A percentile compares a stretch with the other conserved stretches of the same genome.
phyloP scores from a whole-genome alignment of 1,140 invertebrate species.

The Brachionus paranguensis region DNA sequence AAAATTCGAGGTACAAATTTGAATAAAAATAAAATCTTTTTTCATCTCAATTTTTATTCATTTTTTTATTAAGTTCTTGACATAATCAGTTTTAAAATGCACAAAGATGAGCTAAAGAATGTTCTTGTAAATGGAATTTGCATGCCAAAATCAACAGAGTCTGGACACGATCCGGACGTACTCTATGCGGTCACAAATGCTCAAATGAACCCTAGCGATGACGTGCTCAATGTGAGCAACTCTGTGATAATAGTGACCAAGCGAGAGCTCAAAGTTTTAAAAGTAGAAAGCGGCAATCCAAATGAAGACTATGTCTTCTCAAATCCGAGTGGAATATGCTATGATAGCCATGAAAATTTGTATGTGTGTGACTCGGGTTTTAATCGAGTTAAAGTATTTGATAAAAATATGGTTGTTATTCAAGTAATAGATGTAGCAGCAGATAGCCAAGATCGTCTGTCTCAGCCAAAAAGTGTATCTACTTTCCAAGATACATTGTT shows the following conservation, averaged over 20 bases:
- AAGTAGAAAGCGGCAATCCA: neutral
- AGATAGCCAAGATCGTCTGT: constrained; percentile 4
- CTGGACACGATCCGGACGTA: neutral
- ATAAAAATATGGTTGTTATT: constrained; percentile 2
- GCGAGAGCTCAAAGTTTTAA: constrained; percentile 26
- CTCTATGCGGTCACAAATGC: constrained; percentile 25
- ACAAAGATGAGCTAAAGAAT: constrained; percentile 32
- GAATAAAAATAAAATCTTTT: neutral
- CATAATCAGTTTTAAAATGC: constrained; percentile 2
- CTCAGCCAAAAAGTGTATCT: constrained; percentile 24
- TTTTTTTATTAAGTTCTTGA: neutral
- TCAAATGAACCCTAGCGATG: constrained; percentile 20
- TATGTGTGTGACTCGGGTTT: constrained; percentile 33
- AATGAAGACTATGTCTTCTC: constrained; percentile 28
- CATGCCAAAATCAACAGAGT: neutral
- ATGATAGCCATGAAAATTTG: neutral
- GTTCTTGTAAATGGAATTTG: constrained; percentile 21
- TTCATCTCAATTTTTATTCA: neutral
- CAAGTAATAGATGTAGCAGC: neutral
- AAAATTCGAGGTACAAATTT: constrained; percentile 16
- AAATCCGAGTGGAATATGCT: constrained; percentile 38
- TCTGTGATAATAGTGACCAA: constrained; percentile 26
- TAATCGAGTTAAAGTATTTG: constrained; percentile 33
- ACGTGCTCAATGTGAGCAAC: constrained; percentile 19
- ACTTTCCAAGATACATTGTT: neutral